A percentile compares a stretch with the other conserved stretches of the same genome.
These are phyloP conservation scores for Caenorhabditis sulstoni DNA, from an alignment of 2,888 invertebrate species.

Conservation along the genomic window DNA sequence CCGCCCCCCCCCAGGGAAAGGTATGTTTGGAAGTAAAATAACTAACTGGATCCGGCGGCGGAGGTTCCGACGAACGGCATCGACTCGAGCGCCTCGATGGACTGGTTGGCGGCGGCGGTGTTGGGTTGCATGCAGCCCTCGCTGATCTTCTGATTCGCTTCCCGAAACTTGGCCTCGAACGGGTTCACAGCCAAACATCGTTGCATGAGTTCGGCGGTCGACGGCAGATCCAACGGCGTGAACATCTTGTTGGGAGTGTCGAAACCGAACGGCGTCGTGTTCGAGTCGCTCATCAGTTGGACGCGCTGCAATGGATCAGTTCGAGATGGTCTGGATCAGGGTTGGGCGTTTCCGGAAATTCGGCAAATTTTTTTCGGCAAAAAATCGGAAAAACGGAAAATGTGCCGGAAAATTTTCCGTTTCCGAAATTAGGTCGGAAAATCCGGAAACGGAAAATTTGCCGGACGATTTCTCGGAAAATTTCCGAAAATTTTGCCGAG, in stretches of 20 bases:
- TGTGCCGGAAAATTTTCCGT: too few relatives aligned
- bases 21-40: not conserved
- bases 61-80: slow-evolving; percentile 63
- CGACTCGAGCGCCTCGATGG: slow-evolving; percentile 65
- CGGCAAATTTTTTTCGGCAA: too few relatives aligned
- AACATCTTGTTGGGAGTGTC: slow-evolving; percentile 63
- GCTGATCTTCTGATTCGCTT: slow-evolving; percentile 76
- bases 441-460: too few relatives aligned
- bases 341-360: too few relatives aligned
- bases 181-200: slow-evolving; percentile 79
- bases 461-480: too few relatives aligned
- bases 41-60: slow-evolving; percentile 22
- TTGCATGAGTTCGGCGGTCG: slow-evolving; percentile 79
- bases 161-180: slow-evolving; percentile 79
- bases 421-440: too few relatives aligned
- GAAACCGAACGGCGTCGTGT: slow-evolving; percentile 40
- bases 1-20: too few relatives aligned
- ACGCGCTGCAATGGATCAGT: slow-evolving; percentile 55
- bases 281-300: slow-evolving; percentile 48
- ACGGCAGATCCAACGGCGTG: slow-evolving; percentile 72
- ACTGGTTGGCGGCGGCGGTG: slow-evolving; percentile 45
- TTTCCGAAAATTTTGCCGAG: too few relatives aligned
- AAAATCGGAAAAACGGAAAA: too few relatives aligned
- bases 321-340: too few relatives aligned
- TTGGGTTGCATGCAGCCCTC: slow-evolving; percentile 47